These are phyloP conservation scores for Smutsia temminckii DNA, from an alignment of 2,797 vertebrate species.

Conservation along the genomic window DNA sequence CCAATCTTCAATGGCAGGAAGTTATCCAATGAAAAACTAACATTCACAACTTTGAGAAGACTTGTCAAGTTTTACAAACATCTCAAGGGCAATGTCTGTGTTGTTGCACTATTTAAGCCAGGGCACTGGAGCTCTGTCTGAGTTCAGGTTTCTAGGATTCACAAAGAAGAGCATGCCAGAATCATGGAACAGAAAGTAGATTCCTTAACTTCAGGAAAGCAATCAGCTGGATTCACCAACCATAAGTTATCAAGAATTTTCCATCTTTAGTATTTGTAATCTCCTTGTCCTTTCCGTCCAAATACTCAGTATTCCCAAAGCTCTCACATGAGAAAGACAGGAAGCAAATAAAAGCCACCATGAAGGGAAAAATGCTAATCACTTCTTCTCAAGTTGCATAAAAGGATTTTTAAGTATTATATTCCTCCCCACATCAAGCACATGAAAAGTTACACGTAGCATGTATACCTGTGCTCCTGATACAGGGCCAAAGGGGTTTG, in stretches of 20 bases:
- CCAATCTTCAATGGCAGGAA: conserved; percentile 6
- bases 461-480: conserved; percentile 93
- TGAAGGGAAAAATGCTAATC: background rate
- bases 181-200: background rate
- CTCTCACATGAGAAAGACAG: conserved; percentile 16
- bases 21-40: conserved; percentile 35
- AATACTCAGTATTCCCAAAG: conserved; percentile 34
- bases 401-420: background rate
- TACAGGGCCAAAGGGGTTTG: conserved; percentile 94
- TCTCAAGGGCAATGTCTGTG: background rate
- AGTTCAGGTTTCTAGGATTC: background rate
- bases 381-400: background rate
- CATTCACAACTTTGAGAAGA: background rate
- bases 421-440: conserved; percentile 18
- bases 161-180: conserved; percentile 19
- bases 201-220: conserved; percentile 38
- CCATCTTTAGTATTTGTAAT: conserved; percentile 52
- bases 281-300: conserved; percentile 11
- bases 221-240: background rate
- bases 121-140: background rate
- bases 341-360: conserved; percentile 21
- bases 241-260: background rate
- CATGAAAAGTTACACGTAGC: background rate
- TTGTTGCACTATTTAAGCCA: background rate
- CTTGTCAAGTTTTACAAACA: background rate